These are phyloP conservation scores for Himantopus leucocephalus DNA, from an alignment of 2,113 vertebrate genomes.

Conservation along the genomic window DNA sequence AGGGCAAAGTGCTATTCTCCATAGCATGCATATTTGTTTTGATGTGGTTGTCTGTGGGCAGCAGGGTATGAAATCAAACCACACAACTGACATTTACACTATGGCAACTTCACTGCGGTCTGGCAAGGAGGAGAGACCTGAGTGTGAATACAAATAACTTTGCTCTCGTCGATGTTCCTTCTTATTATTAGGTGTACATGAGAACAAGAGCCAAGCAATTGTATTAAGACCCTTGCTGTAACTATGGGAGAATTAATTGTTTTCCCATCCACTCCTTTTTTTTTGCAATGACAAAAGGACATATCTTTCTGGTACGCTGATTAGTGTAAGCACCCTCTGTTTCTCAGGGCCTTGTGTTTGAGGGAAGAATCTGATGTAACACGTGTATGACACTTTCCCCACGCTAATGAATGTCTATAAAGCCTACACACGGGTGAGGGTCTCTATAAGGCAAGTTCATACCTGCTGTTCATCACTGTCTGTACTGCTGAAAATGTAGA, in stretches of 20 bases:
- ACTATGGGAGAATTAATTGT: not conserved
- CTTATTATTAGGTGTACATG: not conserved
- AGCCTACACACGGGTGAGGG: not conserved
- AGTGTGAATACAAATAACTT: not conserved
- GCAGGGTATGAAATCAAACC: conserved; percentile 8
- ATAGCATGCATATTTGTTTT: conserved; percentile 2
- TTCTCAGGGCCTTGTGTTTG: not conserved
- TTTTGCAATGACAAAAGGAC: not conserved
- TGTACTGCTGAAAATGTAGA: not conserved
- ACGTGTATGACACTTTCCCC: not conserved
- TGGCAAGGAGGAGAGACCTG: not conserved
- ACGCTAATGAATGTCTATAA: not conserved
- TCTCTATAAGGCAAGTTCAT: not conserved
- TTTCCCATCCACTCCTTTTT: not conserved
- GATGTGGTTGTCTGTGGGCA: conserved; percentile 10
- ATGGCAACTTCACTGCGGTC: accelerated
- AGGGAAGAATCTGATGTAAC: not conserved
- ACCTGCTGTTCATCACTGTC: not conserved
- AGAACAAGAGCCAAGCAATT: not conserved
- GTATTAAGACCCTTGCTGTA: not conserved
- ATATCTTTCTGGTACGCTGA: not conserved
- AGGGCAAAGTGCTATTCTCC: not conserved
- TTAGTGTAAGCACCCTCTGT: not conserved
- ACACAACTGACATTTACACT: not conserved
- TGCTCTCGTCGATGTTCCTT: accelerated